These are phyloP conservation scores for Leucozona laternaria DNA, from an alignment of 2,888 invertebrate genomes.

Conservation along the genomic window DNA sequence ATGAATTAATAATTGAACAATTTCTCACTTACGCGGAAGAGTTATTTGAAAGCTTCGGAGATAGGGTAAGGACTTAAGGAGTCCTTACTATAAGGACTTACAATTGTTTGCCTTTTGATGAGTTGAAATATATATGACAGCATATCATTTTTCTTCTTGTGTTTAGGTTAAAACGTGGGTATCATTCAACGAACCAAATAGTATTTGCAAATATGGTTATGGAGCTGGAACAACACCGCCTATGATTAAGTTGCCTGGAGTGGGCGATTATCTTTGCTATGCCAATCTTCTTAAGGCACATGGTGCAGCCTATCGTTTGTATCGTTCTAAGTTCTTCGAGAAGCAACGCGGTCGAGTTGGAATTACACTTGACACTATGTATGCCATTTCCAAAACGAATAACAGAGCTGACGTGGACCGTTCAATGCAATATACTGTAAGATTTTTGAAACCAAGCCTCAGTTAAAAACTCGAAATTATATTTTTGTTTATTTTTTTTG, in stretches of 20 bases:
- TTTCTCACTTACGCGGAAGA: slow-evolving; percentile 84
- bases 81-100: background rate
- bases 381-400: slow-evolving; percentile 77
- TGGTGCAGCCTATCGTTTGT: slow-evolving; percentile 83
- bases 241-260: slow-evolving; percentile 82
- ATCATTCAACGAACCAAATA: slow-evolving; percentile 86
- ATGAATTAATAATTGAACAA: slow-evolving; percentile 83
- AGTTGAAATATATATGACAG: background rate
- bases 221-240: slow-evolving; percentile 81
- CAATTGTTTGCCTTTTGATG: background rate
- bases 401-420: slow-evolving; percentile 76
- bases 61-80: slow-evolving; percentile 81
- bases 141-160: background rate
- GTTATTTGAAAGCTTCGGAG: slow-evolving; percentile 84
- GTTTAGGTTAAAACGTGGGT: slow-evolving; percentile 84
- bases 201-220: slow-evolving; percentile 84
- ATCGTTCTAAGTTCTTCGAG: slow-evolving; percentile 82
- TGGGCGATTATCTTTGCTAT: slow-evolving; percentile 84
- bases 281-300: slow-evolving; percentile 85
- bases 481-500: background rate
- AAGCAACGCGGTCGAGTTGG: slow-evolving; percentile 79
- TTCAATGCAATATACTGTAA: slow-evolving; percentile 78
- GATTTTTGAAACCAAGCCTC: background rate
- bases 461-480: background rate
- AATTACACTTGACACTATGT: slow-evolving; percentile 78